Base-by-base conservation (phyloP, 2,888 invertebrate species). In the Conistra vaccinii region DNA sequence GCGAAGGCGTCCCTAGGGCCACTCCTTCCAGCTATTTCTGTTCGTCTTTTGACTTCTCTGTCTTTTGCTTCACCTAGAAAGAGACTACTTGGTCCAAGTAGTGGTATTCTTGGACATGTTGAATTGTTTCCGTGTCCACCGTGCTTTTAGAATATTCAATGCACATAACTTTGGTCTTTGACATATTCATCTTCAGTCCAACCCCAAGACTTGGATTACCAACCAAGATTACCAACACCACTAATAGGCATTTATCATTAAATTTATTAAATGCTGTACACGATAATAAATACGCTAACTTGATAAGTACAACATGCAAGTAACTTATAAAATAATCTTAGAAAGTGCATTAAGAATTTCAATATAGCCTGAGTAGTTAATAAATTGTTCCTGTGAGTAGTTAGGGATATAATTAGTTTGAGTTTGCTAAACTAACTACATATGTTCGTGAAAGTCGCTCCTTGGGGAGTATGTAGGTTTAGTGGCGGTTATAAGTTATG, bases 321-420 rank as follows among this genome's bases (percentile, higher is more conserved):
- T 14, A 61, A 61, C 32, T 20, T 35, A 29, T 12, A 35, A 74
- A 75, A 57, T 67, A 65, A 75, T 69, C 55, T 81, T 48, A 26
- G 69, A 63, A 53, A 81, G 62, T 82, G 83, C 66, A 82, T 62
- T 63, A 70, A 77, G 67, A 60, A 77, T 71, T 77, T 71, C 67
- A 68, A 80, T 77, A 63, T 60, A 48, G 12, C 35, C 3, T 9
- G 23, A 4, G 32, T n/a, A 39, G 55, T 66, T 75, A 69, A 42
- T 66, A 69, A 81, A 66, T 53, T 60, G 45, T 62, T 80, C 62
- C 32, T 76, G n/a, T n/a, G 60, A 70, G 67, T 39, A 77, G 70
- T 63, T 82, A 39, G 17, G 32, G 29, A 53, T 73, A n/a, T 67
- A 78, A 78, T 81, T 74, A 79, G 63, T 79, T 81, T 12, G 12